phyloP scores from a whole-genome alignment of 2,888 invertebrate genomes.

The Oscheius myriophilus region DNA sequence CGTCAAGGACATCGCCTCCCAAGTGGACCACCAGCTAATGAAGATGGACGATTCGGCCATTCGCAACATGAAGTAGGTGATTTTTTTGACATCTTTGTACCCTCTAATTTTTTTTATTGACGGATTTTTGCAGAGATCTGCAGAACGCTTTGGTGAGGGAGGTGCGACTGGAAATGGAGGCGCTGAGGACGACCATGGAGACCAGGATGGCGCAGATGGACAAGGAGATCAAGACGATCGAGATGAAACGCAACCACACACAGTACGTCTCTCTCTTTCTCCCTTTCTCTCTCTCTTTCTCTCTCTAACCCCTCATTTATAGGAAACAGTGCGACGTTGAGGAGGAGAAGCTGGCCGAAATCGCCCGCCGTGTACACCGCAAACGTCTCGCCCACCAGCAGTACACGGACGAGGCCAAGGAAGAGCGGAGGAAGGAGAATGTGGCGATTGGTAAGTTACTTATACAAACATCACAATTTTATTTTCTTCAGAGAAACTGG shows the following conservation, averaged over 20 bases:
- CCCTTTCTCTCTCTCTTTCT: background rate
- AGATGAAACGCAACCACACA: background rate
- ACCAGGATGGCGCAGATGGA: background rate
- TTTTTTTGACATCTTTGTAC: no score
- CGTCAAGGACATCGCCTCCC: no score
- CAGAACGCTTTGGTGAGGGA: conserved; percentile 7
- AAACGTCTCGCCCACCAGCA: background rate
- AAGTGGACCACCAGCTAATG: no score
- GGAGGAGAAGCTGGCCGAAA: conserved; percentile 12
- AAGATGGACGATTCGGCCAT: no score
- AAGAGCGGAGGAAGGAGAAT: conserved; percentile 10
- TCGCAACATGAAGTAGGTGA: no score
- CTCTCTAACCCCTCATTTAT: background rate
- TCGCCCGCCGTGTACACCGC: background rate
- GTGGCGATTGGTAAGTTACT: conserved; percentile 6
- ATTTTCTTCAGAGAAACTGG: conserved; percentile 19
- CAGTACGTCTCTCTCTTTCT: background rate
- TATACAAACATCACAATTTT: background rate
- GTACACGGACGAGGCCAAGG: conserved; percentile 18
- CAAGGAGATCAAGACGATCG: conserved; percentile 9
- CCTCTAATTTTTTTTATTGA: background rate
- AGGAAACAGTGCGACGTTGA: conserved; percentile 11
- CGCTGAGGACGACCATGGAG: background rate
- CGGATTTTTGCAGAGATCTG: conserved; percentile 4
- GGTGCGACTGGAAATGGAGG: conserved; percentile 15